phyloP scores from a whole-genome alignment of 2,888 invertebrate genomes.

The Barypeithes pellucidus region DNA sequence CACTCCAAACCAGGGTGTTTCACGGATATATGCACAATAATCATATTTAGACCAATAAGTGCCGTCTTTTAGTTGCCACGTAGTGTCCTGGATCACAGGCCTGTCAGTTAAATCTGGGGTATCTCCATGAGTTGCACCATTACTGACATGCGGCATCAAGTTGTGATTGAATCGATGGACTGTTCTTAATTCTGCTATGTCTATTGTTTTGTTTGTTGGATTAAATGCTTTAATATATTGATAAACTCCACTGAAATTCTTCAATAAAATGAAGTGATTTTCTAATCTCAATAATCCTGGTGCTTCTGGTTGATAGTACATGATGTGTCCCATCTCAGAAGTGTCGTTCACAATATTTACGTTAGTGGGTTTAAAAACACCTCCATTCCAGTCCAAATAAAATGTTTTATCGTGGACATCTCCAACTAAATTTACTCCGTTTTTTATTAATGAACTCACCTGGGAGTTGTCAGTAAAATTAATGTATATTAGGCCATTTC shows the following conservation, averaged over 20 bases:
- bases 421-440: slow-evolving; percentile 28
- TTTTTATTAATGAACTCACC: slow-evolving; percentile 26
- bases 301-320: slow-evolving; percentile 27
- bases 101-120: slow-evolving; percentile 17
- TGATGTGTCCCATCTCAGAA: slow-evolving; percentile 24
- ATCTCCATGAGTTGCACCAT: slow-evolving; percentile 21
- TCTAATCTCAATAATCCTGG: slow-evolving; percentile 22
- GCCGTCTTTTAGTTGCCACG: slow-evolving; percentile 37
- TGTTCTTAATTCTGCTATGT: slow-evolving; percentile 30
- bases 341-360: slow-evolving; percentile 11
- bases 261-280: slow-evolving; percentile 22
- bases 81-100: slow-evolving; percentile 31
- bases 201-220: slow-evolving; percentile 1
- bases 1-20: slow-evolving; percentile 39
- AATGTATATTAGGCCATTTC: slow-evolving; percentile 27
- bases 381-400: slow-evolving; percentile 40
- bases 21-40: slow-evolving; percentile 23
- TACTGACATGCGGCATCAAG: slow-evolving; percentile 23
- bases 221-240: slow-evolving; percentile 27
- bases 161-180: slow-evolving; percentile 15
- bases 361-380: slow-evolving; percentile 27
- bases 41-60: slow-evolving; percentile 40
- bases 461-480: slow-evolving; percentile 26
- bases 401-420: slow-evolving; percentile 23
- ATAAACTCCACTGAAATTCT: slow-evolving; percentile 28